These are phyloP conservation scores for Zaprionus camerounensis DNA, from an alignment of 1,140 invertebrate genomes.

Conservation along the genomic window DNA sequence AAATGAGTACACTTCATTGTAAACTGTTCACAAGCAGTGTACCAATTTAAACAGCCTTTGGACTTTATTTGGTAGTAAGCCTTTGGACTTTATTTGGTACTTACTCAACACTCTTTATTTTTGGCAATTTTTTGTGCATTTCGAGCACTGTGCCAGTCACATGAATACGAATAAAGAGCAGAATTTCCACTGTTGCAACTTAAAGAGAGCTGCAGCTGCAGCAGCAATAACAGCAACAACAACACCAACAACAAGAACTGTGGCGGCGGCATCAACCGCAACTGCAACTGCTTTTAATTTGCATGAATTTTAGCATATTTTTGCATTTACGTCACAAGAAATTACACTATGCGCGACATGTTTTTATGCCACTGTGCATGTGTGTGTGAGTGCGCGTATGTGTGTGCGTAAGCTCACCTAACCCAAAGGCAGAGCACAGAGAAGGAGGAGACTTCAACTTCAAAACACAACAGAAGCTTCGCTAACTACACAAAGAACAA, in stretches of 20 bases:
- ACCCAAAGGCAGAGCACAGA: slow-evolving; percentile 51
- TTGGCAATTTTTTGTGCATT: not conserved
- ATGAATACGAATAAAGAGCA: not conserved
- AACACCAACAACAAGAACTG: not conserved
- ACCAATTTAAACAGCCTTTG: no score
- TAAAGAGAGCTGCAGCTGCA: not conserved
- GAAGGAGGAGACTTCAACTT: slow-evolving; percentile 76
- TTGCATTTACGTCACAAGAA: slow-evolving; percentile 81
- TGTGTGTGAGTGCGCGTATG: slow-evolving; percentile 37
- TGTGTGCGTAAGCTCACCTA: slow-evolving; percentile 60
- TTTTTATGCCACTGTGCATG: slow-evolving; percentile 59
- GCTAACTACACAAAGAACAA: slow-evolving; percentile 5
- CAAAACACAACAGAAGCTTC: slow-evolving; percentile 40
- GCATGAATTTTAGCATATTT: slow-evolving; percentile 76
- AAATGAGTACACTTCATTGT: no score
- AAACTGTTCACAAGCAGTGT: no score
- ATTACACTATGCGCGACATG: slow-evolving; percentile 79
- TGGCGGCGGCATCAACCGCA: not conserved
- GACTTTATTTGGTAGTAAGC: not conserved
- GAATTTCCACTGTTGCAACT: not conserved
- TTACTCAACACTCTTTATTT: not conserved
- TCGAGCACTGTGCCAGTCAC: not conserved
- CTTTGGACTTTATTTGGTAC: not conserved
- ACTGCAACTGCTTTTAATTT: slow-evolving; percentile 53
- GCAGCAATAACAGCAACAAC: not conserved